Evolutionary conservation across 2,113 vertebrate species (phyloP).

Genomic region (Cyprinodon brontotheroides): DNA sequence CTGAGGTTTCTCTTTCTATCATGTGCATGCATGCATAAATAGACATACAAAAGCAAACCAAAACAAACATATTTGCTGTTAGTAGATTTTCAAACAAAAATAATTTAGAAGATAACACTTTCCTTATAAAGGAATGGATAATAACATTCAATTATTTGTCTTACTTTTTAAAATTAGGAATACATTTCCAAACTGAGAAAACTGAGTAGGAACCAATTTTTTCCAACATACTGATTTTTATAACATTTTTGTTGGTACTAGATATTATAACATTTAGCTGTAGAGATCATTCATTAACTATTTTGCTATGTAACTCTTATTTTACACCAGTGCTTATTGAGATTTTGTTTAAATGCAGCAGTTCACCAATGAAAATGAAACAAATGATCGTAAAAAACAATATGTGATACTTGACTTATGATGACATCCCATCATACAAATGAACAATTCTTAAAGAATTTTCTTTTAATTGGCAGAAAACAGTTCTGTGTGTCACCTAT

Average conservation of each 20-base stretch:
- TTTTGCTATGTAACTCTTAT: not conserved
- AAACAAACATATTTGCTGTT: not conserved
- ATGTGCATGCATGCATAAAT: conserved; percentile 15
- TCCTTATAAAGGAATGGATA: too few species aligned
- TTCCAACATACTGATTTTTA: not conserved
- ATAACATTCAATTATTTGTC: not conserved
- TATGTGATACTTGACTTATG: not conserved
- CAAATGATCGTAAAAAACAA: not conserved
- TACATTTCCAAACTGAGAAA: conserved; percentile 6
- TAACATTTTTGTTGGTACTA: not conserved
- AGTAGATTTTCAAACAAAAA: conserved; percentile 30
- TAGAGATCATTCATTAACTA: not conserved
- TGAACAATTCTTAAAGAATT: not conserved
- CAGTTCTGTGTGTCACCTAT: not conserved
- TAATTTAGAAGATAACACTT: conserved; percentile 26
- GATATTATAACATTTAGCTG: not conserved
- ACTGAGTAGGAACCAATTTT: not conserved
- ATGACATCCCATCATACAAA: not conserved
- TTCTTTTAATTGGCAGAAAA: not conserved
- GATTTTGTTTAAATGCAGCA: not conserved
- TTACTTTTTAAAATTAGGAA: conserved; percentile 7
- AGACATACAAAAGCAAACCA: conserved; percentile 28
- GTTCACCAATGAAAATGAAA: not conserved
- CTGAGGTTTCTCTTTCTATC: conserved; percentile 7
- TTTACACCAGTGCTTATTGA: not conserved